These are phyloP conservation scores for Cynoglossus semilaevis DNA, from an alignment of 2,113 vertebrate genomes.

Conservation along the genomic window DNA sequence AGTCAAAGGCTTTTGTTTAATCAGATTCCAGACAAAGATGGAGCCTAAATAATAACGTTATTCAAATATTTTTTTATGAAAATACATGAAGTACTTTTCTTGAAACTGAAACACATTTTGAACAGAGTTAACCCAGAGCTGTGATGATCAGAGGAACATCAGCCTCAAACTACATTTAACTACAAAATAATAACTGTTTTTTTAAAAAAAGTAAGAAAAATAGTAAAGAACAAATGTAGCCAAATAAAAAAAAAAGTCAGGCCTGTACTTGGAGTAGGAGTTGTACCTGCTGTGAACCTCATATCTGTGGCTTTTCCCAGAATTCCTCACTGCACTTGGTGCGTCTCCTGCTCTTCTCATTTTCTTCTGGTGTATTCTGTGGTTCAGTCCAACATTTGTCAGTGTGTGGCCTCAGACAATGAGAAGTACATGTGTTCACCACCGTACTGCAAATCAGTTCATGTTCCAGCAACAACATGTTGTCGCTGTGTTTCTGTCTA, in stretches of 20 bases:
- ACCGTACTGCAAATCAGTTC: slow-evolving; percentile 33
- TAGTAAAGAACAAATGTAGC: background rate
- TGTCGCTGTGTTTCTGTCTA: background rate
- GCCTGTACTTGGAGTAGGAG: background rate
- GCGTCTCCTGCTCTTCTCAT: slow-evolving; percentile 42
- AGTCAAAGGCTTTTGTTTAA: too few species aligned
- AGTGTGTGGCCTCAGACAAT: slow-evolving; percentile 54
- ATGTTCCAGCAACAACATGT: slow-evolving; percentile 23
- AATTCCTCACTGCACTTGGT: slow-evolving; percentile 50
- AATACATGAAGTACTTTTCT: too few species aligned
- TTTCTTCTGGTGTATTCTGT: slow-evolving; percentile 57
- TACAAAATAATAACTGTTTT: background rate
- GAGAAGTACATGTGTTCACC: slow-evolving; percentile 51
- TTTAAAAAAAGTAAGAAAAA: background rate
- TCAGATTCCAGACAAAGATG: too few species aligned
- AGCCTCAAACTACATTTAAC: background rate
- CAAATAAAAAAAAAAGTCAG: background rate
- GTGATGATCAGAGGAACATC: background rate
- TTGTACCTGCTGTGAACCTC: slow-evolving; percentile 20
- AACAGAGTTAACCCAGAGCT: background rate
- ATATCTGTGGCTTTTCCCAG: slow-evolving; percentile 28
- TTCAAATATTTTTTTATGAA: too few species aligned
- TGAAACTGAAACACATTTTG: too few species aligned
- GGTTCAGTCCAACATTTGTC: slow-evolving; percentile 61
- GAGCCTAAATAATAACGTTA: too few species aligned